Base-by-base conservation (phyloP, 2,113 vertebrate genomes). In the Tenebrosternarchus preto region DNA sequence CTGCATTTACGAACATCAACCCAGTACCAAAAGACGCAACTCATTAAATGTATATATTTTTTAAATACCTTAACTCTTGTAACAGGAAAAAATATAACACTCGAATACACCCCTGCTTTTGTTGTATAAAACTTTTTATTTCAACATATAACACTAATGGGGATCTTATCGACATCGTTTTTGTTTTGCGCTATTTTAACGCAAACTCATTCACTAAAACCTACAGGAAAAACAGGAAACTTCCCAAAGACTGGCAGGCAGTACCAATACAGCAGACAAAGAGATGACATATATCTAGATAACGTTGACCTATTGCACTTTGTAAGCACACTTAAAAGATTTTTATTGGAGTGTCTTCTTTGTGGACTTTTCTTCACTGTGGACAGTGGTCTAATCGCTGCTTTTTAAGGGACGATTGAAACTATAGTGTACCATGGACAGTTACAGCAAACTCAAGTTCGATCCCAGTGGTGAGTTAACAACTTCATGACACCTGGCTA, bases 401-500 rank as follows among this genome's bases (percentile, higher is more conserved):
- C 31, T 22, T 68, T 66, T 33, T n/a, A n/a, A 33, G 63, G 33
- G 29, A 29, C 33, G 20, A 8, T 4, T 36, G 33, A 46, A 20
- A 11, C 25, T 36, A 2, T 20, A 56, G 69, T 71, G 61, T 1
- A 60, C 9, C 1, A 78, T 80, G 91, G 89, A 87, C 59, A 75
- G 17, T 43, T 7, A 36, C 2, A 82, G n/a, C 3, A 85, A 86
- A 73, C 53, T 39, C 29, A 43, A 25, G 69, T 94, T 94, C 81
- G 91, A 93, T 67, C 89, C 92, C 1, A 93, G 87, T 90, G 93
- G 93, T 94, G 87, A 76, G 24, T 15, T 12, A 29, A 15, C n/a
- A 15, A 12, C 43, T 50, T 50, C 43, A 50, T 50, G 12, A 50
- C 43, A 9, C 43, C 43, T 50, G 9, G 11, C 43, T 46, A 6